A percentile compares a stretch with the other conserved stretches of the same genome.
Conservation (phyloP, 2,113 vertebrate genomes). For the Capricornis sumatraensis region DNA sequence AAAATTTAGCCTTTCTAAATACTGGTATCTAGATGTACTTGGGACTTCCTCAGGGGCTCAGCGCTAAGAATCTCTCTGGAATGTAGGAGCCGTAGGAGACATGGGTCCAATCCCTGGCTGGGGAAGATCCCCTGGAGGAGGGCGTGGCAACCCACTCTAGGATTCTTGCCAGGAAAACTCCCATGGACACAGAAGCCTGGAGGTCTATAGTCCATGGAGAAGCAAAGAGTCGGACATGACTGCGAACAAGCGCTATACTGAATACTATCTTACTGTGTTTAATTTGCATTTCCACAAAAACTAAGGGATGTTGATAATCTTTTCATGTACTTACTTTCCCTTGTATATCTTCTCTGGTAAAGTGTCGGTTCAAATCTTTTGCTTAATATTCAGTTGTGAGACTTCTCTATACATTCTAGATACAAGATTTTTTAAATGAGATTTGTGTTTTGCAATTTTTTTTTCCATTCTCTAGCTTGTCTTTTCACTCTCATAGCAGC, state of each 20-base stretch:
- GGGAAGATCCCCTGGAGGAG: neutral
- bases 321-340: neutral
- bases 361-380: neutral
- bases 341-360: neutral
- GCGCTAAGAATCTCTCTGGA: neutral
- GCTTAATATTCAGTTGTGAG: neutral
- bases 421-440: neutral
- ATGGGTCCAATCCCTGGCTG: neutral
- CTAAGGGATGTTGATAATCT: neutral
- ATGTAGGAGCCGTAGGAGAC: neutral
- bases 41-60: neutral
- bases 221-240: neutral
- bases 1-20: neutral
- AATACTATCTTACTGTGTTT: neutral
- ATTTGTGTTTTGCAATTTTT: neutral
- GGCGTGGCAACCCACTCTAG: neutral
- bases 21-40: neutral
- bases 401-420: neutral
- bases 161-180: neutral
- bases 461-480: neutral
- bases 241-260: rapidly evolving
- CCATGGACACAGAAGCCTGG: neutral
- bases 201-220: neutral
- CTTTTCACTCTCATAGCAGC: neutral
- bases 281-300: neutral